These are phyloP conservation scores for Promerops cafer DNA, from an alignment of 2,113 vertebrate species.

Conservation along the genomic window DNA sequence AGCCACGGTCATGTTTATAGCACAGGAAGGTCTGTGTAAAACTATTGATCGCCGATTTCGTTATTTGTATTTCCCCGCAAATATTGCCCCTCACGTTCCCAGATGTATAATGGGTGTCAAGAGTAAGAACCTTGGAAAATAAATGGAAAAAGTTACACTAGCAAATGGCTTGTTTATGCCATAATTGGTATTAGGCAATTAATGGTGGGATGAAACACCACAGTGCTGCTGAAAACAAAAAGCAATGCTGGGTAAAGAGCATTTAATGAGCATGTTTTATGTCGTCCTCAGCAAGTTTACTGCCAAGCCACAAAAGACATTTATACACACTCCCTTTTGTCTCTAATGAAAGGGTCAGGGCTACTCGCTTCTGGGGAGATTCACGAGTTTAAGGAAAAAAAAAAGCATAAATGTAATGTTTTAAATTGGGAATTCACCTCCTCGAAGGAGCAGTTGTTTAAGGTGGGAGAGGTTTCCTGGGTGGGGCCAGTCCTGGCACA, in stretches of 20 bases:
- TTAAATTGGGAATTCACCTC: not conserved
- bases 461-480: not conserved
- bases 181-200: constrained; percentile 50
- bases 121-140: not conserved
- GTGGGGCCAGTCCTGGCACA: not conserved
- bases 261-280: not conserved
- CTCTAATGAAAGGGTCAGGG: not conserved
- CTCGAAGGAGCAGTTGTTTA: not conserved
- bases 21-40: not conserved
- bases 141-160: not conserved
- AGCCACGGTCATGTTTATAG: not conserved
- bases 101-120: not conserved
- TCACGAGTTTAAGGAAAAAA: not conserved
- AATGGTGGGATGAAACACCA: constrained; percentile 20
- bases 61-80: not conserved
- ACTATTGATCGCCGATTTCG: not conserved
- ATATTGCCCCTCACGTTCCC: not conserved
- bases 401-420: not conserved
- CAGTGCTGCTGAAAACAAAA: constrained; percentile 47
- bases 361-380: not conserved
- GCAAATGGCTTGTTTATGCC: constrained; percentile 1
- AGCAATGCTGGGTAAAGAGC: constrained; percentile 22
- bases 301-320: constrained; percentile 40
- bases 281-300: constrained; percentile 13
- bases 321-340: constrained; percentile 5